Conservation (phyloP, 2,888 invertebrate species). For the Nemurella pictetii region DNA sequence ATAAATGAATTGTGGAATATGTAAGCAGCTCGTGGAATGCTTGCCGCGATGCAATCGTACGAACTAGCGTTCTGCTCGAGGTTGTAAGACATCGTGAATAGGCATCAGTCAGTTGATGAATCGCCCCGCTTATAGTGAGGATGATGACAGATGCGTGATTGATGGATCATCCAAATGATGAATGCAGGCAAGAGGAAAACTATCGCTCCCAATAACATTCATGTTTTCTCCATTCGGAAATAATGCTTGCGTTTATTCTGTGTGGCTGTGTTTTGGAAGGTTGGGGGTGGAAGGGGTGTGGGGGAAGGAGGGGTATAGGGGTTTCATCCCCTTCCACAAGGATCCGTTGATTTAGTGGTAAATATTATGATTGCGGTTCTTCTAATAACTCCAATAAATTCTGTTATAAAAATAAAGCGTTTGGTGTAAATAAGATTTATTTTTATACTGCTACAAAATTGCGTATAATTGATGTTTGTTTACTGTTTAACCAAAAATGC, state of each 20-base stretch:
- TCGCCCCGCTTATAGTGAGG: neutral
- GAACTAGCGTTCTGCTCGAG: neutral
- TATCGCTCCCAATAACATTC: neutral
- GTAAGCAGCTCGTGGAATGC: neutral
- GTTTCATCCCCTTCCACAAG: too few relatives aligned
- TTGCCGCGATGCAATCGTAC: neutral
- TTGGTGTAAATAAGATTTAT: too few relatives aligned
- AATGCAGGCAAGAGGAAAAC: constrained; percentile 12
- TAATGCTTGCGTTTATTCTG: neutral
- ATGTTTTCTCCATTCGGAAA: neutral
- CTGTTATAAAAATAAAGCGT: too few relatives aligned
- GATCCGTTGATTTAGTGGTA: too few relatives aligned
- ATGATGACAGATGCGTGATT: constrained; percentile 20
- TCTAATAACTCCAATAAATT: too few relatives aligned
- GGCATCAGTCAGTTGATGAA: constrained; percentile 22
- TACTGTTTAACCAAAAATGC: too few relatives aligned
- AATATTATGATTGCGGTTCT: too few relatives aligned
- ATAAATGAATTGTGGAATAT: constrained; percentile 21
- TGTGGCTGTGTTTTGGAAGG: too few relatives aligned
- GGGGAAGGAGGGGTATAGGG: too few relatives aligned
- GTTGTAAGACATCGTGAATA: neutral
- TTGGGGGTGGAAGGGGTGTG: too few relatives aligned
- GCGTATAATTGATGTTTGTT: too few relatives aligned
- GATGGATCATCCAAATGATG: constrained; percentile 16
- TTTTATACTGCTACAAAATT: too few relatives aligned